Evolutionary conservation across 2,113 vertebrate genomes (phyloP), one percentile per base, ranked within the genome.

Genomic region (Oophaga pumilio): DNA sequence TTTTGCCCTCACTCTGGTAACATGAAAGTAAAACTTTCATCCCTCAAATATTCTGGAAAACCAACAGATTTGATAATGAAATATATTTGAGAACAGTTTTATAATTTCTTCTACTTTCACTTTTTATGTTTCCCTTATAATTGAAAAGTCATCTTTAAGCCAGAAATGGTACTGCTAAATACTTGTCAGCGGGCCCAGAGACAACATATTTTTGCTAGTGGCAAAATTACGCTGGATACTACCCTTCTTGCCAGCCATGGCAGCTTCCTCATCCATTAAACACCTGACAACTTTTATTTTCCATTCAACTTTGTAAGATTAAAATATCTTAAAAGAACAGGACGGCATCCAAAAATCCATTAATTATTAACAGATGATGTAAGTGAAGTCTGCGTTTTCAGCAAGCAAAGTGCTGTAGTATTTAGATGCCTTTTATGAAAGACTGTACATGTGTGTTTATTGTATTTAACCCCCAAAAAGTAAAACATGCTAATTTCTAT

Each of bases 231-330:
- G 4, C 22, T 68, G 15, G 20, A 18, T 20, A 50, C 33, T 50
- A 22, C 80, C n/a, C 50, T 82, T n/a, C 24, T 52, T 82, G n/a
- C 62, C 43, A 66, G 81, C 22, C 13, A 24, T 68, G 43, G 43
- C 49, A 26, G 26, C 81, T 69, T 68, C 14, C 33, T 64, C 53
- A 17, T 53, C 20, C 11, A 18, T 69, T 53, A 69, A 83, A 26
- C 64, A 83, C 62, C 62, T 68, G 62, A 83, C 49, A 43, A 68
- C 81, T 69, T 83, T 53, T 69, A 69, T 83, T 83, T 83, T 83
- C 80, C 33, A 49, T 66, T 66, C 66, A 82, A 62, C 60, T 49
- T 49, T 60, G 57, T 49, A 52, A 50, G 60, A 66, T 82, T 82
- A 82, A 53, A 8, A 53, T 83, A 69, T 83, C 10, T 69, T 18